phyloP scores from a whole-genome alignment of 2,113 vertebrate genomes.

The Plestiodon gilberti region DNA sequence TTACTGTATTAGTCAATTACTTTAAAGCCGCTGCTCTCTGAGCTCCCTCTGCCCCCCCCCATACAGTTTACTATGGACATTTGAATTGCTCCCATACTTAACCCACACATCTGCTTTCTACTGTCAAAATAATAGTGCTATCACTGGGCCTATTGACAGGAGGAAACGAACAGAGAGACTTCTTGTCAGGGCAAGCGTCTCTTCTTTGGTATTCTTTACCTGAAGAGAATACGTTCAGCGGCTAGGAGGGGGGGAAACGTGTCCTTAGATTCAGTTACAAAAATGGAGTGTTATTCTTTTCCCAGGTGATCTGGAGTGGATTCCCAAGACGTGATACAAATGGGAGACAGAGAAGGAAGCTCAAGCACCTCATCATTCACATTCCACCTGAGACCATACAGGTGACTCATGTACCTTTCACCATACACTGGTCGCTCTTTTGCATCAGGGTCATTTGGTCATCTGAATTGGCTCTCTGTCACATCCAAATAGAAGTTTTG shows the following conservation, averaged over 20 bases:
- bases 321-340: not conserved
- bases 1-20: constrained; percentile 99
- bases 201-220: constrained; percentile 74
- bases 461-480: not conserved
- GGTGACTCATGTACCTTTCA: not conserved
- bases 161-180: constrained; percentile 75
- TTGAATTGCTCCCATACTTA: constrained; percentile 88
- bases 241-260: constrained; percentile 33
- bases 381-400: not conserved
- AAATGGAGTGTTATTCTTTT: not conserved
- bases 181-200: constrained; percentile 74
- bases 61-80: constrained; percentile 86
- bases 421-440: not conserved
- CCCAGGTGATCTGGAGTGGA: not conserved
- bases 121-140: constrained; percentile 82
- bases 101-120: constrained; percentile 85
- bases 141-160: constrained; percentile 78
- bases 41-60: constrained; percentile 79
- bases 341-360: not conserved
- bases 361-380: not conserved
- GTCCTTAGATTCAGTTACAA: not conserved
- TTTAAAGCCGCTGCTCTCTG: constrained; percentile 91
- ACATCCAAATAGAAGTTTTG: not conserved
- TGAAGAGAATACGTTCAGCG: constrained; percentile 69
- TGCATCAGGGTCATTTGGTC: not conserved